Evolutionary conservation across 2,113 vertebrate species (phyloP).

Genomic region (Leucoraja erinaceus): DNA sequence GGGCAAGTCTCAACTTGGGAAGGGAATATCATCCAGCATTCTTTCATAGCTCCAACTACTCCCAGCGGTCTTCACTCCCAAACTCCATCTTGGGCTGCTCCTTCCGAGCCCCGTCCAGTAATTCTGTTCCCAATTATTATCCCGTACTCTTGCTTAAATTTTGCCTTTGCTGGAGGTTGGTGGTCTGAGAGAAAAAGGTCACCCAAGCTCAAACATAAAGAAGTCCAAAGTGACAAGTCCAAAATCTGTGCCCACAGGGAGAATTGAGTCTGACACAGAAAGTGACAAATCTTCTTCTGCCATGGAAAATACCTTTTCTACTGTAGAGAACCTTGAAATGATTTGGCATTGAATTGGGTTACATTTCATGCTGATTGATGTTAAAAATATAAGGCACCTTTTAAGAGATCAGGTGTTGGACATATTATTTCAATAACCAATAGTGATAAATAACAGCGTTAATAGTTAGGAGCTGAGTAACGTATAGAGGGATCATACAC

Average conservation of each 20-base stretch:
- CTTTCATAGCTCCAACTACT: too few species aligned
- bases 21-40: background rate
- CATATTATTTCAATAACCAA: background rate
- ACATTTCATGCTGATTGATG: background rate
- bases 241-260: too few species aligned
- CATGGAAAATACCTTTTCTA: background rate
- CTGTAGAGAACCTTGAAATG: background rate
- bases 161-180: background rate
- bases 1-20: background rate
- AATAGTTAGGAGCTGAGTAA: background rate
- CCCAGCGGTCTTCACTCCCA: too few species aligned
- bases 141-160: background rate
- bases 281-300: background rate
- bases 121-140: background rate
- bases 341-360: background rate
- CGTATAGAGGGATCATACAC: background rate
- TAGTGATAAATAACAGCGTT: background rate
- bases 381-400: background rate
- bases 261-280: background rate
- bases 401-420: background rate
- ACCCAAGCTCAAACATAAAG: background rate
- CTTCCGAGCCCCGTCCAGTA: too few species aligned
- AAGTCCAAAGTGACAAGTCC: too few species aligned
- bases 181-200: background rate
- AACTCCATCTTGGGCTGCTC: too few species aligned